Percentiles rank a stretch among this genome's conserved stretches.
Conservation (phyloP, 2,797 vertebrate species). For the Muscicapa striata region DNA sequence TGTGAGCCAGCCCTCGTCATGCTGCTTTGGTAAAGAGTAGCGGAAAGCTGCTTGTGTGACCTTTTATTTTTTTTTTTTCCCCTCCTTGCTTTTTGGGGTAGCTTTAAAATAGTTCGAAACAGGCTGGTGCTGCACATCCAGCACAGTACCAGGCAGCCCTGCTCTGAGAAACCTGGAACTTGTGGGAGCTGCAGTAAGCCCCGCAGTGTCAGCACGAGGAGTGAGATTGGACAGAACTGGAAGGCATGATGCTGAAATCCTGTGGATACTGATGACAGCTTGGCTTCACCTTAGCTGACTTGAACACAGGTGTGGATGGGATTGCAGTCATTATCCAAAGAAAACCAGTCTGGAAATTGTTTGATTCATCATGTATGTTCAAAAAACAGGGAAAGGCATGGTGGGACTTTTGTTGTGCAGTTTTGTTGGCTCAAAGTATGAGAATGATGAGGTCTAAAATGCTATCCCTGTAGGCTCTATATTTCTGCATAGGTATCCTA, state of each 20-base stretch:
- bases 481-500: neutral
- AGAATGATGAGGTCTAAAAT: neutral
- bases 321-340: neutral
- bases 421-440: neutral
- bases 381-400: neutral
- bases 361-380: neutral
- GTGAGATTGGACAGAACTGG: neutral
- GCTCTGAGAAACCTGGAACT: neutral
- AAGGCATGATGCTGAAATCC: neutral
- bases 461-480: neutral
- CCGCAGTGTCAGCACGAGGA: neutral
- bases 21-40: neutral
- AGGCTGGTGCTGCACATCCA: neutral
- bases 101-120: neutral
- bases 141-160: neutral
- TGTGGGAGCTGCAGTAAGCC: neutral
- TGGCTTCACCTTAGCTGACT: neutral
- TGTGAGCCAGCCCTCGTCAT: neutral
- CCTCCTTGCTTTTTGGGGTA: neutral
- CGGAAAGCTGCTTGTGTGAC: neutral
- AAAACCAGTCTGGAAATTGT: neutral
- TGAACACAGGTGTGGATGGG: fast-evolving
- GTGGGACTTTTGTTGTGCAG: neutral
- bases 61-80: neutral
- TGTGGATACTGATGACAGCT: neutral